Evolutionary conservation across 2,113 vertebrate genomes (phyloP).

Genomic region (Paratilapia polleni): DNA sequence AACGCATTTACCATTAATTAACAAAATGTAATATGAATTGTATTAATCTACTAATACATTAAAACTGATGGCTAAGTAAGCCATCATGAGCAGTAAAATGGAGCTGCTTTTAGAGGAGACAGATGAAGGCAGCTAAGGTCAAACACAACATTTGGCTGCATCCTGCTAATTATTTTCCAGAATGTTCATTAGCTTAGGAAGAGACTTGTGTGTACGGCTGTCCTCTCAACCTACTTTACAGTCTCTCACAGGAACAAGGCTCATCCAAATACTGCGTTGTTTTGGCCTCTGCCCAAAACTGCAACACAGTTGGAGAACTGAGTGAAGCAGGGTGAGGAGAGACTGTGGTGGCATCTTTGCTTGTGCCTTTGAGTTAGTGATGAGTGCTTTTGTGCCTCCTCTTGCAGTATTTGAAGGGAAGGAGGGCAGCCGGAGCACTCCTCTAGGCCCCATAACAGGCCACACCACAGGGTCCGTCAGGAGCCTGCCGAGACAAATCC

Average conservation of each 20-base stretch:
- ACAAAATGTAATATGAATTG: neutral
- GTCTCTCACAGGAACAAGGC: constrained; percentile 55
- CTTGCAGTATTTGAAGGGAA: constrained; percentile 26
- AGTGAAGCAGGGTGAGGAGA: constrained; percentile 19
- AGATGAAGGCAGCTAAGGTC: constrained; percentile 49
- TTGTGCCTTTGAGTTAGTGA: constrained; percentile 31
- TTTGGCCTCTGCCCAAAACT: constrained; percentile 51
- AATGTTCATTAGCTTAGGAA: constrained; percentile 49
- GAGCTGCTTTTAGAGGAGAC: constrained; percentile 26
- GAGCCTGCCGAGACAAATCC: constrained; percentile 48
- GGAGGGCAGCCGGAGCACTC: constrained; percentile 17
- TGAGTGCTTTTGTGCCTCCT: constrained; percentile 45
- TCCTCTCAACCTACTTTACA: constrained; percentile 65
- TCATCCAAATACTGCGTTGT: constrained; percentile 52
- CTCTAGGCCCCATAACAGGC: constrained; percentile 32
- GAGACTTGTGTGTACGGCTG: constrained; percentile 45
- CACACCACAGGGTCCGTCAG: constrained; percentile 43
- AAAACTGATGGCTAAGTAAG: neutral
- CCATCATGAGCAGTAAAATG: constrained; percentile 8
- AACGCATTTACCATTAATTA: neutral
- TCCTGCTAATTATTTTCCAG: constrained; percentile 55
- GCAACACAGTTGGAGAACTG: constrained; percentile 33
- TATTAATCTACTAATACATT: neutral
- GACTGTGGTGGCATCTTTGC: constrained; percentile 30
- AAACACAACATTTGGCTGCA: constrained; percentile 47